Evolutionary conservation across 2,797 vertebrate genomes (phyloP).

Genomic region (Chaunax sp.): DNA sequence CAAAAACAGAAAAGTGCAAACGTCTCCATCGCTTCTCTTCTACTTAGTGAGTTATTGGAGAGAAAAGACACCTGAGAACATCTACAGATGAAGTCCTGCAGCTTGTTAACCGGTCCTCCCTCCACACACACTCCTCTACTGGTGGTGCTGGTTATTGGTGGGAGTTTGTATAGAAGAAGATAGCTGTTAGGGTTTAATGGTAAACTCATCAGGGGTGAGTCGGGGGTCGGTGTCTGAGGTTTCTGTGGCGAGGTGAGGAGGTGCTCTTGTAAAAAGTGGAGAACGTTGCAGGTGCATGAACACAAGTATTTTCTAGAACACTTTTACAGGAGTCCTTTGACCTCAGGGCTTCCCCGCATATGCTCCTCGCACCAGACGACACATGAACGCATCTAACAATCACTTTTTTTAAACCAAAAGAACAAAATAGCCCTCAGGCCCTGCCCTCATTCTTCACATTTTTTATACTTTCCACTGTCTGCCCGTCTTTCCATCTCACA

Average conservation of each 20-base stretch:
- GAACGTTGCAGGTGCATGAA: constrained; percentile 53
- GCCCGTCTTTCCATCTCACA: constrained; percentile 33
- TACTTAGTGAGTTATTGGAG: background rate
- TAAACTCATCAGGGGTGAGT: constrained; percentile 35
- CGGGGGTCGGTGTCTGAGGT: constrained; percentile 35
- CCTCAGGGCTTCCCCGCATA: constrained; percentile 51
- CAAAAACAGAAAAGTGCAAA: no score
- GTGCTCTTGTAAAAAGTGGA: constrained; percentile 53
- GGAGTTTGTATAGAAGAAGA: constrained; percentile 27
- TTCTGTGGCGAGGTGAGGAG: constrained; percentile 37
- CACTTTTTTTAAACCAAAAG: background rate
- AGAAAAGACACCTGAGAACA: constrained; percentile 12
- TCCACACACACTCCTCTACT: no score
- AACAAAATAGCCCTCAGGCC: constrained; percentile 43
- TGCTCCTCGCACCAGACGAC: constrained; percentile 28
- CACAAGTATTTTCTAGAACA: constrained; percentile 36
- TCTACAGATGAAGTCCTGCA: constrained; percentile 2
- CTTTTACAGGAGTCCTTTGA: constrained; percentile 60
- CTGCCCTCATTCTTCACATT: constrained; percentile 66
- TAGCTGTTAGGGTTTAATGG: constrained; percentile 26
- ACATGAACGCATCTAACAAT: constrained; percentile 41
- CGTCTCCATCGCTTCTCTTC: background rate
- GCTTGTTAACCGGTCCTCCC: no score
- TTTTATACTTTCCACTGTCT: constrained; percentile 64
- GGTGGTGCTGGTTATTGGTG: constrained; percentile 7